phyloP scores from a whole-genome alignment of 1,140 invertebrate genomes.

The Pristionchus pacificus region DNA sequence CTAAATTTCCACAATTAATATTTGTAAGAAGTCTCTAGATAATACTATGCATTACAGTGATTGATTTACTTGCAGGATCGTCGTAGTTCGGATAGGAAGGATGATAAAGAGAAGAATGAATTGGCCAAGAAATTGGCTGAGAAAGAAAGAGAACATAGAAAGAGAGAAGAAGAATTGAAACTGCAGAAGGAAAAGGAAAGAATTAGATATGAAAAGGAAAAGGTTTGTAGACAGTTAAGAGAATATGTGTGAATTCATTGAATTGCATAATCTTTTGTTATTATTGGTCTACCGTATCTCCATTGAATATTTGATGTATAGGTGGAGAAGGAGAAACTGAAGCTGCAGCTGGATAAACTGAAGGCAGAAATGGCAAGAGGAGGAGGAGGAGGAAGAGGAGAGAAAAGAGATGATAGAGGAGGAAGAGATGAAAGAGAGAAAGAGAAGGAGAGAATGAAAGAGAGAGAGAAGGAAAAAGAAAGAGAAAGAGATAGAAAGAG shows the following conservation, averaged over 20 bases:
- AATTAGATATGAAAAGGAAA: not conserved
- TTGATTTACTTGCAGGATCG: not conserved
- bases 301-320: not conserved
- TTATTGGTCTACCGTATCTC: not conserved
- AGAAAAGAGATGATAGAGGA: not conserved
- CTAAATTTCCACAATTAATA: too few relatives aligned
- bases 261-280: not conserved
- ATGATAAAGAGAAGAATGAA: not conserved
- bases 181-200: not conserved
- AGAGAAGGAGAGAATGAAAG: conserved; percentile 6
- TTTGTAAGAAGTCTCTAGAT: too few relatives aligned
- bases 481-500: not conserved
- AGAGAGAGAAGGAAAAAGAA: not conserved
- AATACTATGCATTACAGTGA: too few relatives aligned
- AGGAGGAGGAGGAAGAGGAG: not conserved
- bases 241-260: not conserved
- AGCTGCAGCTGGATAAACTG: conserved; percentile 7
- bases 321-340: not conserved
- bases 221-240: not conserved
- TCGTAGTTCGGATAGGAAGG: not conserved
- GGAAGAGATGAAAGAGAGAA: not conserved
- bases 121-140: not conserved
- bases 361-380: not conserved
- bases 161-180: not conserved
- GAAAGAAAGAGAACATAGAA: not conserved